A percentile compares a stretch with the other conserved stretches of the same genome.
phyloP scores from a whole-genome alignment of 2,797 vertebrate species.

The Propithecus perrieri region DNA sequence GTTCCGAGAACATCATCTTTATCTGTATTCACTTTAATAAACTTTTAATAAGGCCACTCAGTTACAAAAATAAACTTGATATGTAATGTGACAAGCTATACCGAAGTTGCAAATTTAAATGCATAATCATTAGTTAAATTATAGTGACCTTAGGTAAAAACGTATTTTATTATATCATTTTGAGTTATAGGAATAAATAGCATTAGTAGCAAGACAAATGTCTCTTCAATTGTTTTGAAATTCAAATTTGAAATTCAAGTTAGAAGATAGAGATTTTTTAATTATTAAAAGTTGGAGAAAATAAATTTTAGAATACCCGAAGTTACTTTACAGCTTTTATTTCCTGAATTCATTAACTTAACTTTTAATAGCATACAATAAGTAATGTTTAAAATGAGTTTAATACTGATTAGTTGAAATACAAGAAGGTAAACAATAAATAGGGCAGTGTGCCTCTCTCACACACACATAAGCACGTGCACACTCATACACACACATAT shows the following conservation, averaged over 20 bases:
- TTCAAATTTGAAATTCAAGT: background rate
- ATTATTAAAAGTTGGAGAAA: background rate
- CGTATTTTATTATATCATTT: slow-evolving; percentile 44
- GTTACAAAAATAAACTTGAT: slow-evolving; percentile 67
- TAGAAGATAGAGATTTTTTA: background rate
- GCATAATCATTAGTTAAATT: slow-evolving; percentile 68
- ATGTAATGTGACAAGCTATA: slow-evolving; percentile 60
- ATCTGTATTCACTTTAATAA: slow-evolving; percentile 64
- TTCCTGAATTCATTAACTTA: background rate
- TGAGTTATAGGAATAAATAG: slow-evolving; percentile 41
- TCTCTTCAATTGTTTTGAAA: background rate
- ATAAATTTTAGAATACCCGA: background rate
- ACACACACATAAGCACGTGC: background rate
- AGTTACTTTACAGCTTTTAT: background rate
- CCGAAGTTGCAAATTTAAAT: slow-evolving; percentile 66
- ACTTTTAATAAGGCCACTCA: slow-evolving; percentile 68
- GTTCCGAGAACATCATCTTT: slow-evolving; percentile 64
- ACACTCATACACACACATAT: background rate
- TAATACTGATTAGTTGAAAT: background rate
- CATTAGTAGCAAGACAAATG: background rate
- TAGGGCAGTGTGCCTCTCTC: background rate
- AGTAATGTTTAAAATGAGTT: background rate
- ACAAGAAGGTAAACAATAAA: background rate
- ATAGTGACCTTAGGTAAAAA: background rate
- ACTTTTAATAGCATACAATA: background rate